Evolutionary conservation across 2,797 vertebrate species (phyloP), one percentile per base, ranked within the genome.

Genomic region (Rhynchonycteris naso): DNA sequence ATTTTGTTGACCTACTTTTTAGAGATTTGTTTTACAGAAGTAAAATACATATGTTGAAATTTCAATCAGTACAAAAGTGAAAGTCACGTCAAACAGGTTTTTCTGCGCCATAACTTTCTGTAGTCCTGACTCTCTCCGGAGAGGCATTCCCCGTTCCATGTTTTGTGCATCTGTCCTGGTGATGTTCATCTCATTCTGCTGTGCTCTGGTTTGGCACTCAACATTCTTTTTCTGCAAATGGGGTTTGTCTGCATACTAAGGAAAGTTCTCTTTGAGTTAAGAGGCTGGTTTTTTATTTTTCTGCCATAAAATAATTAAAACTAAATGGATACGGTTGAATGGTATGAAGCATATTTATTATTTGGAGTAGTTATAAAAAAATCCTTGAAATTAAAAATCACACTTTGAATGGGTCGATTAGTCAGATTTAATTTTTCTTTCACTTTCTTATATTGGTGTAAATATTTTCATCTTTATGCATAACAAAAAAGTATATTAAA

Each of bases 381-480:
- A 94, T 96, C 83, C 95, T 75, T 95, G 96, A 97, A 97, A 96
- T 97, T 98, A 96, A 95, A 98, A 98, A 97, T 95, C 61, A 9
- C 87, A 94, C 88, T 96, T 92, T 95, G 95, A 98, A 96, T 47
- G 26, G 61, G 96, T 98, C 98, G 97, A 98, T 98, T 98, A 98
- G 97, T n/a, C 95, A 21, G 95, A 98, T 96, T 98, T 98, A 98
- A 98, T 98, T 98, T 98, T 98, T 98, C 97, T 98, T 97, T 97
- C 97, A 98, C 97, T 97, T 93, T 97, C 97, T 97, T 98, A 98
- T 98, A 98, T 98, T 24, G 98, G 90, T 96, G 96, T 98, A 98
- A 98, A 98, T 98, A 98, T 98, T 98, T 98, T 98, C 98, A 98
- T 98, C 97, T 98, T 98, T 98, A 98, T 94, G 97, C 98, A 98